Base-by-base conservation (phyloP, 2,888 invertebrate genomes). In the Meloe dianella region DNA sequence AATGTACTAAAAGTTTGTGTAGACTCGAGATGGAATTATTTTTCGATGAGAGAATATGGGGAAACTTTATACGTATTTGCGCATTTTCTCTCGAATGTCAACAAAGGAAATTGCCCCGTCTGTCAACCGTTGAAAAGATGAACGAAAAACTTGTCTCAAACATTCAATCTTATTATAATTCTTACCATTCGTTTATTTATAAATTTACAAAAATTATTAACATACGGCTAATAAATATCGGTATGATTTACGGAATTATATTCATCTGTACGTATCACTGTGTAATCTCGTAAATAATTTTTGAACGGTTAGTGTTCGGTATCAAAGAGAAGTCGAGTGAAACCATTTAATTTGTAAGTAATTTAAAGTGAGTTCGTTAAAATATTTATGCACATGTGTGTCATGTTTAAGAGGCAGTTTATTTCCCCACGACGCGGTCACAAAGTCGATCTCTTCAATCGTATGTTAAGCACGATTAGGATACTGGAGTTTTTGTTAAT, bases 351-450 rank as follows among this genome's bases (percentile, higher is more conserved):
- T 77, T 76, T 77, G 76, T 75, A 74, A 74, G 75, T 73, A 76
- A 76, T 77, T 76, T 75, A 71, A 61, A 71, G 68, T 64, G 72
- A 66, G 72, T 75, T 74, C 73, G 73, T 76, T 76, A 75, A 77
- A 75, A 76, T 75, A 76, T 77, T 76, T 77, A 77, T 74, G 74
- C 76, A 77, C 76, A 74, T 74, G 74, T 75, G 74, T 75, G 76
- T 72, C 75, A 71, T 74, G 75, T 75, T 74, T 69, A 69, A 66
- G 66, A 66, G 66, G 66, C 64, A 69, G 69, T 69, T 69, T 69
- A 69, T 69, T 64, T 66, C 66, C 66, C 54, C 61, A 54, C 66
- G 66, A 64, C 51, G 51, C 51, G 51, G 51, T 51, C 24, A 64
- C 69, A 66, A 61, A 64, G 56, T 63, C 66, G 66, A 69, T 69